Percentiles rank a stretch among this genome's conserved stretches.
These are phyloP conservation scores for Pachypanchax playfairii DNA, from an alignment of 2,113 vertebrate genomes.

Conservation along the genomic window DNA sequence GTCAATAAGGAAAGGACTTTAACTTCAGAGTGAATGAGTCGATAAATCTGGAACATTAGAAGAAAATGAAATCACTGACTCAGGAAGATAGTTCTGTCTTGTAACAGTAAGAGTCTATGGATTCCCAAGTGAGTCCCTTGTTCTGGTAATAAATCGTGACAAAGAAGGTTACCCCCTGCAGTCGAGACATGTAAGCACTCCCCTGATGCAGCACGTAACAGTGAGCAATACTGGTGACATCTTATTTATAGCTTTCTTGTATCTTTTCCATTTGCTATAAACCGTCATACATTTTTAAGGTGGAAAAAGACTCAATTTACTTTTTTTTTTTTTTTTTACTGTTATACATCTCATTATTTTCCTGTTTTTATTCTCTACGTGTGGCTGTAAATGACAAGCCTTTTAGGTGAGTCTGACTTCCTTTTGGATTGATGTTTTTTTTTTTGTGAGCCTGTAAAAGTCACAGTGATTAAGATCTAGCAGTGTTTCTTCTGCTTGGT, in stretches of 20 bases:
- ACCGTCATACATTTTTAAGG: slow-evolving; percentile 20
- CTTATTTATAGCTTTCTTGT: slow-evolving; percentile 55
- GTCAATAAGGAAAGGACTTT: slow-evolving; percentile 41
- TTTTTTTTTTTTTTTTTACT: slow-evolving; percentile 8
- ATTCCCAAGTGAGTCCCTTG: slow-evolving; percentile 46
- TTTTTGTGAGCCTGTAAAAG: slow-evolving; percentile 37
- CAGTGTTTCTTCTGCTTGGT: neutral
- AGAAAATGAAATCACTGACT: slow-evolving; percentile 52
- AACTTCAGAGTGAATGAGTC: slow-evolving; percentile 23
- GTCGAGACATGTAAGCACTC: slow-evolving; percentile 58
- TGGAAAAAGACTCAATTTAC: slow-evolving; percentile 20
- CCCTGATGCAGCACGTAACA: slow-evolving; percentile 53
- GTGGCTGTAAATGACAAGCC: slow-evolving; percentile 12
- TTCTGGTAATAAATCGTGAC: slow-evolving; percentile 57
- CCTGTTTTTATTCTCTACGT: slow-evolving; percentile 22
- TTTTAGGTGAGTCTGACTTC: slow-evolving; percentile 8
- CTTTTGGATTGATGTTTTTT: slow-evolving; percentile 30
- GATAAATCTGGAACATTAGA: slow-evolving; percentile 33
- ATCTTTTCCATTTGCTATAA: slow-evolving; percentile 45
- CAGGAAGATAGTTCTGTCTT: slow-evolving; percentile 11
- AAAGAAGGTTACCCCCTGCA: slow-evolving; percentile 46
- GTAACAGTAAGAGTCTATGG: slow-evolving; percentile 27
- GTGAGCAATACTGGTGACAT: slow-evolving; percentile 52
- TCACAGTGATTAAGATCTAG: slow-evolving; percentile 6
- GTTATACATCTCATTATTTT: slow-evolving; percentile 11